Percentiles rank a stretch among this genome's conserved stretches.
Conservation (phyloP, 2,113 vertebrate species). For the Alexandromys fortis region DNA sequence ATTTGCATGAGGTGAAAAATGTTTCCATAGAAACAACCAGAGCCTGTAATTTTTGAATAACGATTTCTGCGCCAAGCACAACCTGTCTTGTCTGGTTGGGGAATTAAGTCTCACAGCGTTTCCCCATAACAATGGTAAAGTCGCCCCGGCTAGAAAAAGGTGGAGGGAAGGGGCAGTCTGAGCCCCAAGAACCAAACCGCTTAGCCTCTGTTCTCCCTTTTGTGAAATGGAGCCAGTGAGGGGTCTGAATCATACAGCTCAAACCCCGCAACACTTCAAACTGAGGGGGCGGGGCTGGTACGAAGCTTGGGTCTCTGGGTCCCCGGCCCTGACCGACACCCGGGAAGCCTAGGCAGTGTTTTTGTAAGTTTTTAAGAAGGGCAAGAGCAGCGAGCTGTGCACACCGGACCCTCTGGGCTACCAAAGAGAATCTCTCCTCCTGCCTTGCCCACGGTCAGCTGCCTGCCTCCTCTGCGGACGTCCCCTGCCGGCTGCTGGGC, state of each 20-base stretch:
- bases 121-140: not conserved
- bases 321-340: rapidly evolving
- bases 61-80: slow-evolving; percentile 80
- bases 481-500: rapidly evolving
- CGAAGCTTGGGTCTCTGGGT: rapidly evolving
- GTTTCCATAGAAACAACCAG: slow-evolving; percentile 87
- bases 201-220: slow-evolving; percentile 16
- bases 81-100: slow-evolving; percentile 71
- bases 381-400: not conserved
- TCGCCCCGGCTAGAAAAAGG: not conserved
- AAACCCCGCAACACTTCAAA: rapidly evolving
- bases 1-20: slow-evolving; percentile 84
- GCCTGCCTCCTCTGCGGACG: not conserved
- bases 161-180: not conserved
- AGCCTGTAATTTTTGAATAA: slow-evolving; percentile 87
- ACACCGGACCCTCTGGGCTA: not conserved
- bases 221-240: not conserved
- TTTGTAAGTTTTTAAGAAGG: not conserved
- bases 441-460: rapidly evolving
- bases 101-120: slow-evolving; percentile 57
- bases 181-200: too few relatives aligned
- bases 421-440: not conserved
- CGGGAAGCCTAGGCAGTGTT: too few relatives aligned
- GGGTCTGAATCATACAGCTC: rapidly evolving
- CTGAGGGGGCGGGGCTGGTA: not conserved